Evolutionary conservation across 2,888 invertebrate species (phyloP), one percentile per base, ranked within the genome.

Genomic region (Tetropium fuscum): DNA sequence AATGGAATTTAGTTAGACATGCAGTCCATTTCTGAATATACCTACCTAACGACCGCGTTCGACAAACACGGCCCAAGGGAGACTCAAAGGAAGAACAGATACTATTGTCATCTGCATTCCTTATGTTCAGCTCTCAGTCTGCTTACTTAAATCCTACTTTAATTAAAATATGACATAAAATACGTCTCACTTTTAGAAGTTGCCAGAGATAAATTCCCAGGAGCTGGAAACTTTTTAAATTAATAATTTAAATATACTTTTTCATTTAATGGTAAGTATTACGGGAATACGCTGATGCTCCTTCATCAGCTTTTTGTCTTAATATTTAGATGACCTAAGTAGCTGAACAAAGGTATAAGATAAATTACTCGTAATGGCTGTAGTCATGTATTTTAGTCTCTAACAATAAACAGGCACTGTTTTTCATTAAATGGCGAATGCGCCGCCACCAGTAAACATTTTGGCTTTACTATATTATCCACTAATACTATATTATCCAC

Each of bases 131-230:
- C n/a, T 47, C 15, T 53, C 38, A 51, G 16, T 56, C 63, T 56
- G 58, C 63, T 57, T 57, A 62, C 60, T 60, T 63, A 67, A 70
- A 72, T 72, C 70, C 70, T 53, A 58, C 65, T 72, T 72, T 70
- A 70, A 72, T 72, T 72, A 72, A 72, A 70, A 71, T 68, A 70
- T 72, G 69, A 66, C 68, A 69, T 67, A 68, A 69, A 72, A 70
- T 68, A 68, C 66, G 66, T 62, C 41, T 53, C 51, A 48, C 48
- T 57, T 58, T 53, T 44, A 60, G 57, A 63, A 59, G 36, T 51
- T 47, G 38, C 30, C 7, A 16, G 41, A 41, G 48, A 40, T 27
- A 44, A 56, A 53, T 19, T 30, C 25, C 43, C 20, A 32, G 36
- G 20, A 8, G 34, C 11, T 22, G 22, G n/a, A 48, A 36, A 20